Evolutionary conservation across 35 echinoderm and acorn worm species (phyloP).

Genomic region (Hemicentrotus pulcherrimus): DNA sequence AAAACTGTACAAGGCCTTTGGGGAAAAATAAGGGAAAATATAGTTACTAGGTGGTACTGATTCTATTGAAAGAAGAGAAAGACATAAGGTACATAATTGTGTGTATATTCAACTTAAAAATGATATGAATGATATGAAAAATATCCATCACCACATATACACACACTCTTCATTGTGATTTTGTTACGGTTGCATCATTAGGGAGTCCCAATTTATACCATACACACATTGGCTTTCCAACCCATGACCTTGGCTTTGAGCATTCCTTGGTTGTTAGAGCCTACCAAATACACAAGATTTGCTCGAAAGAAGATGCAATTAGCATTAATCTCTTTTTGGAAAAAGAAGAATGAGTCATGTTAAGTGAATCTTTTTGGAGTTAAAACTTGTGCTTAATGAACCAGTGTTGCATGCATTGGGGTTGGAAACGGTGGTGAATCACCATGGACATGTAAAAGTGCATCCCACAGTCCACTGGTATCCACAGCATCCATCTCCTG

Average conservation of each 20-base stretch:
- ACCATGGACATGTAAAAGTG: background rate
- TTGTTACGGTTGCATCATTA: background rate
- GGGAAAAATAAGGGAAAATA: too few species aligned
- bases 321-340: slow-evolving; percentile 7
- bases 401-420: background rate
- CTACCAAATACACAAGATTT: background rate
- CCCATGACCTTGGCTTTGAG: background rate
- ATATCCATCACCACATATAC: too few species aligned
- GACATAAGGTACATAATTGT: too few species aligned
- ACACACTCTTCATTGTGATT: too few species aligned
- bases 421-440: background rate
- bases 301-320: slow-evolving; percentile 1
- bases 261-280: background rate
- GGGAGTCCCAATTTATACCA: background rate
- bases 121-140: too few species aligned
- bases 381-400: slow-evolving; percentile 3
- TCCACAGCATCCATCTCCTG: background rate
- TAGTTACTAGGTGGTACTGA: too few species aligned
- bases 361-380: slow-evolving; percentile 4
- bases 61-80: too few species aligned
- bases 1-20: too few species aligned
- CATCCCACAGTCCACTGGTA: slow-evolving; percentile 8
- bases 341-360: background rate
- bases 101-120: too few species aligned
- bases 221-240: background rate